These are phyloP conservation scores for Macaria notata DNA, from an alignment of 2,888 invertebrate species.

Conservation along the genomic window DNA sequence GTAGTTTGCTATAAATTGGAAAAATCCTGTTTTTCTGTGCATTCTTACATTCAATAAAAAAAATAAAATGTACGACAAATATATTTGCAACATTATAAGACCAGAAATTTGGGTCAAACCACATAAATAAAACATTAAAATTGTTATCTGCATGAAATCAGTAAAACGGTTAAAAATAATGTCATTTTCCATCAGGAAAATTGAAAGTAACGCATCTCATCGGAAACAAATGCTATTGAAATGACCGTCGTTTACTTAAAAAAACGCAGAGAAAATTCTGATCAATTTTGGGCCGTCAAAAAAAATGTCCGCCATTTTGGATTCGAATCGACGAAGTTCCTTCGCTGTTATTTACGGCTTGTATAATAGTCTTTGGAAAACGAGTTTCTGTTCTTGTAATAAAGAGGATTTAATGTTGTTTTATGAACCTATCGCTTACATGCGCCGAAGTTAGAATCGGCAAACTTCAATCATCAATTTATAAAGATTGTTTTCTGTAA, in stretches of 20 bases:
- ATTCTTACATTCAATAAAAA: no score
- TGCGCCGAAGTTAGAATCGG: conserved; percentile 7
- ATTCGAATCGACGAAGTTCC: conserved; percentile 27
- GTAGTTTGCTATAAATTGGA: no score
- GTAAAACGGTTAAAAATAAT: background rate
- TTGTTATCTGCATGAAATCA: background rate
- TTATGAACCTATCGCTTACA: conserved; percentile 23
- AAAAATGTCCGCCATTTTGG: no score
- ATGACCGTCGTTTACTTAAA: background rate
- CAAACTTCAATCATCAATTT: conserved; percentile 1
- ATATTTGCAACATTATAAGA: no score
- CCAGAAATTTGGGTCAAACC: no score
- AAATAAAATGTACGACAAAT: no score
- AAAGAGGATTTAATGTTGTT: conserved; percentile 35
- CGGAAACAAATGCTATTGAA: background rate
- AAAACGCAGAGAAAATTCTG: background rate
- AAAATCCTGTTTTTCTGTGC: no score
- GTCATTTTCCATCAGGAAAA: background rate
- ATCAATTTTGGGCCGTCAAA: background rate
- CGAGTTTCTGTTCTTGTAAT: conserved; percentile 37
- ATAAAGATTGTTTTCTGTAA: no score
- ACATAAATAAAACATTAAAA: no score
- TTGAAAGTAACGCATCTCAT: background rate
- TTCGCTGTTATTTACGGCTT: conserved; percentile 39
- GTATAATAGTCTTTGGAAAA: conserved; percentile 41